phyloP scores from a whole-genome alignment of 2,888 invertebrate genomes.

The Stenichneumon culpator region DNA sequence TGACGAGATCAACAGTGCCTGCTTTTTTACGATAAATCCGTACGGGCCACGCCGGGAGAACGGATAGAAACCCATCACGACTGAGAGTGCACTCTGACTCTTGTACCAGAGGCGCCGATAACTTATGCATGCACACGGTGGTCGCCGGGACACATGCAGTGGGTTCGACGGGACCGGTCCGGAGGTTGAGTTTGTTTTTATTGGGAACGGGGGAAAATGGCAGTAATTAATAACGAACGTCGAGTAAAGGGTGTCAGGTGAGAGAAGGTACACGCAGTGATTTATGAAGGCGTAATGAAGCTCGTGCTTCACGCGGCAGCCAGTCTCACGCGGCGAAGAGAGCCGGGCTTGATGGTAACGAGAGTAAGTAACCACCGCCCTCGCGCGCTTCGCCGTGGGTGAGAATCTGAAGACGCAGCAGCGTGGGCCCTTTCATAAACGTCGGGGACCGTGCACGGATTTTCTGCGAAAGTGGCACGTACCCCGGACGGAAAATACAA shows the following conservation, averaged over 20 bases:
- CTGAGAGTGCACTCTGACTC: not conserved
- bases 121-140: slow-evolving; percentile 30
- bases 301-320: slow-evolving; percentile 71
- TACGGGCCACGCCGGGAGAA: not conserved
- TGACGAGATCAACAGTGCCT: slow-evolving; percentile 12
- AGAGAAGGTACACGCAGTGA: slow-evolving; percentile 69
- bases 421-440: not conserved
- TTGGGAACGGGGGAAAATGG: slow-evolving; percentile 63
- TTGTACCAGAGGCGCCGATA: slow-evolving; percentile 28
- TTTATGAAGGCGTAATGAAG: slow-evolving; percentile 78
- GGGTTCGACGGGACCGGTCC: slow-evolving; percentile 26
- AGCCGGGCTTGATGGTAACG: slow-evolving; percentile 46
- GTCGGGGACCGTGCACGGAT: not conserved
- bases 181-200: slow-evolving; percentile 66
- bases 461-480: not conserved
- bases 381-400: not conserved
- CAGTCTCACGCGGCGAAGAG: slow-evolving; percentile 63
- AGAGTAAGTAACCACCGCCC: slow-evolving; percentile 48
- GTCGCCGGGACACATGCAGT: not conserved
- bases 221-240: slow-evolving; percentile 76
- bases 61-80: slow-evolving; percentile 2
- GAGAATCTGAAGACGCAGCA: slow-evolving; percentile 21
- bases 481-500: not conserved
- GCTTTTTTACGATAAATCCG: slow-evolving; percentile 35
- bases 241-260: slow-evolving; percentile 61